These are phyloP conservation scores for Spilogale gracilis DNA, from an alignment of 2,113 vertebrate genomes.

Conservation along the genomic window DNA sequence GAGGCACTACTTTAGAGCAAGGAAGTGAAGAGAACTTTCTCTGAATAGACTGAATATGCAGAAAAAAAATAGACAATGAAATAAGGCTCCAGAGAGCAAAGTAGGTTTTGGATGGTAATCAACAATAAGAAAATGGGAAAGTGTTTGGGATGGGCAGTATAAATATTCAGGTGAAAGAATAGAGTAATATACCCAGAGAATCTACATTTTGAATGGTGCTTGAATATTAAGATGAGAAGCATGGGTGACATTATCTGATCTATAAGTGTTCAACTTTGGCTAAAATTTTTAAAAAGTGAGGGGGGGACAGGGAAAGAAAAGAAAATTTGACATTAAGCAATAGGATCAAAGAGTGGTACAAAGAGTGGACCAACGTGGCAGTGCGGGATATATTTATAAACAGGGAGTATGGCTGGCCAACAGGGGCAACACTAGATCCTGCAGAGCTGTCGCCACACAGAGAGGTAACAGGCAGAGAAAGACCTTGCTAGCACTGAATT, in stretches of 20 bases:
- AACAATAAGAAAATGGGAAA: background rate
- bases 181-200: background rate
- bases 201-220: background rate
- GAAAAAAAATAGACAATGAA: background rate
- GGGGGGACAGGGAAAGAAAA: background rate
- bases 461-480: background rate
- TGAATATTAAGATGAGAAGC: background rate
- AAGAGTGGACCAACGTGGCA: background rate
- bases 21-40: background rate
- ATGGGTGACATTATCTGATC: background rate
- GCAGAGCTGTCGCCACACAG: no score
- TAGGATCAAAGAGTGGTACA: background rate
- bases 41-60: background rate
- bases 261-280: background rate
- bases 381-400: background rate
- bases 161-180: background rate
- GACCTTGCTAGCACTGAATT: background rate
- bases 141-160: background rate
- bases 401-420: background rate
- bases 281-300: background rate
- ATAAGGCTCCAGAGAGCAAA: background rate
- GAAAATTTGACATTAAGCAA: background rate
- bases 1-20: slow-evolving; percentile 22
- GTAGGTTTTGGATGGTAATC: background rate
- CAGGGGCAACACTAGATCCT: background rate